These are phyloP conservation scores for Albula glossodonta DNA, from an alignment of 2,113 vertebrate genomes.

Conservation along the genomic window DNA sequence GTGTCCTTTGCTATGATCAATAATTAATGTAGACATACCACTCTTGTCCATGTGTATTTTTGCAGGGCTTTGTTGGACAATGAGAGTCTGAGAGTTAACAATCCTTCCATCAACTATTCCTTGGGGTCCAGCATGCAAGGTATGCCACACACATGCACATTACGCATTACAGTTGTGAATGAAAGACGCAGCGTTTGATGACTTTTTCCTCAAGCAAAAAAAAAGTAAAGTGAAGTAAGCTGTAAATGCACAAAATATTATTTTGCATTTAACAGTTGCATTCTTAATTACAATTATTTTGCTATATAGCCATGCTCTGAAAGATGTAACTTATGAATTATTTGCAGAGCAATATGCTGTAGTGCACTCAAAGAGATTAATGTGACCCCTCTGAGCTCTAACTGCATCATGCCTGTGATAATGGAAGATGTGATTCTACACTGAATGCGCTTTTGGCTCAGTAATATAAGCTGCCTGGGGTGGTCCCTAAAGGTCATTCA, in stretches of 20 bases:
- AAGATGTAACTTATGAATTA: background rate
- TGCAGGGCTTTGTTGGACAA: constrained; percentile 68
- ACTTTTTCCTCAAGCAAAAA: background rate
- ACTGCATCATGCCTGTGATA: constrained; percentile 29
- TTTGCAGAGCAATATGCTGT: background rate
- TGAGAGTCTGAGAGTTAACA: constrained; percentile 48
- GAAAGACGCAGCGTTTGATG: background rate
- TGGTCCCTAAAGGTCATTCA: constrained; percentile 56
- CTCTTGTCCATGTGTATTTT: constrained; percentile 23
- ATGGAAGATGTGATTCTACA: background rate
- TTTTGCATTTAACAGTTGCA: background rate
- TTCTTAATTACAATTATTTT: background rate
- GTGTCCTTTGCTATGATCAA: background rate
- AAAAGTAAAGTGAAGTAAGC: background rate
- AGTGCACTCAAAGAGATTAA: background rate
- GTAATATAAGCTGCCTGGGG: constrained; percentile 55
- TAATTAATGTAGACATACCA: background rate
- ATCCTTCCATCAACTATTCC: constrained; percentile 36
- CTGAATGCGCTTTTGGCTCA: constrained; percentile 40
- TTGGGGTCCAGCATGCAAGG: constrained; percentile 11
- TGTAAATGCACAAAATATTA: background rate
- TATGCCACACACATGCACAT: background rate
- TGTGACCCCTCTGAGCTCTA: constrained; percentile 9
- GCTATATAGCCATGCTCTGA: background rate
- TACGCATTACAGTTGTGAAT: background rate